Conservation (phyloP, 2,888 invertebrate genomes). For the Gandaritis pyraliata region DNA sequence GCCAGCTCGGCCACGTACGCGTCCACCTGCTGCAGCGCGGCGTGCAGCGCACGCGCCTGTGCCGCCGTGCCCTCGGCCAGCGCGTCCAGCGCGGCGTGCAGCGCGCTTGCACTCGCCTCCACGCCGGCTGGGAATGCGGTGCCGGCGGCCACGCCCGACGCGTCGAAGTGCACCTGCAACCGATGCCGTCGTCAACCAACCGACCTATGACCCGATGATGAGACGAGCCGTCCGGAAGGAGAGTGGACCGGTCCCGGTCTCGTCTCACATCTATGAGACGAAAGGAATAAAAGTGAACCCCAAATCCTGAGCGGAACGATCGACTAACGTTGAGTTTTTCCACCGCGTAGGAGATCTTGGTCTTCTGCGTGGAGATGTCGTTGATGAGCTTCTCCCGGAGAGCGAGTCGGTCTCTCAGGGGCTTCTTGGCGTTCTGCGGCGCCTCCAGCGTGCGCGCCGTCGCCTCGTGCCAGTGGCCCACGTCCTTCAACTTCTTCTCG, state of each 20-base stretch:
- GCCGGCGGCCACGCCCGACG: conserved; percentile 92
- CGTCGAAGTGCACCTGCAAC: conserved; percentile 92
- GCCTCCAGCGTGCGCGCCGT: conserved; percentile 90
- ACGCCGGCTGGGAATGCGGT: conserved; percentile 88
- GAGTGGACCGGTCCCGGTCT: neutral
- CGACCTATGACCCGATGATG: neutral
- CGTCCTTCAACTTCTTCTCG: conserved; percentile 96
- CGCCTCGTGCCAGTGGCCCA: conserved; percentile 95
- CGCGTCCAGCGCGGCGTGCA: conserved; percentile 88
- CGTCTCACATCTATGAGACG: conserved; percentile 6
- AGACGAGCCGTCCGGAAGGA: neutral
- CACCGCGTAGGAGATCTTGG: conserved; percentile 93
- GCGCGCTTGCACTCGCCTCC: conserved; percentile 88
- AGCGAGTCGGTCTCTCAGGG: conserved; percentile 93
- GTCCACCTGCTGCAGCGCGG: conserved; percentile 93
- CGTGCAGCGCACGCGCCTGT: conserved; percentile 88
- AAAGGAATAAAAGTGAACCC: conserved; percentile 5
- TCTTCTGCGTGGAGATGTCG: conserved; percentile 94
- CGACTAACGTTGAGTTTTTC: conserved; percentile 93
- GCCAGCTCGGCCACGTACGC: conserved; percentile 95
- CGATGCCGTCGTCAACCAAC: neutral
- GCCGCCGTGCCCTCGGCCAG: conserved; percentile 85
- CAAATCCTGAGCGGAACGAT: conserved; percentile 2
- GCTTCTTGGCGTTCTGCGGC: conserved; percentile 93
- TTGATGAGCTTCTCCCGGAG: conserved; percentile 93